Percentiles rank a stretch among this genome's conserved stretches.
Conservation (phyloP, 2,888 invertebrate species). For the Drosophila melanosoma region DNA sequence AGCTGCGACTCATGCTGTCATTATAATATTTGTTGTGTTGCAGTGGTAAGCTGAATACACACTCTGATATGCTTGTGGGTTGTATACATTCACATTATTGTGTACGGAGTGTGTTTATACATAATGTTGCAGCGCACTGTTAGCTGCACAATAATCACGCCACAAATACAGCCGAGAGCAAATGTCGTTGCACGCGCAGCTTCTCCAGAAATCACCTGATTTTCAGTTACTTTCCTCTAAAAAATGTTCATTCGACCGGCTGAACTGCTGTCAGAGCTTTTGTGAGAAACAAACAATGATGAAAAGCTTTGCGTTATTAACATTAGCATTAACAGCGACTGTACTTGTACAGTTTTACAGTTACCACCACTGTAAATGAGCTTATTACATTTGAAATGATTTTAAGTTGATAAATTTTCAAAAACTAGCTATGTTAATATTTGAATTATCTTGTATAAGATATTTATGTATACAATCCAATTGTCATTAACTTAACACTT, state of each 20-base stretch:
- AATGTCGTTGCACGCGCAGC: constrained; percentile 53
- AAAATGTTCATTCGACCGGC: constrained; percentile 22
- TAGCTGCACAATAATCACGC: constrained; percentile 47
- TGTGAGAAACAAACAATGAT: constrained; percentile 18
- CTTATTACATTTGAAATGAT: not conserved
- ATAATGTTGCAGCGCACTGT: constrained; percentile 33
- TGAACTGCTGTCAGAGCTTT: constrained; percentile 27
- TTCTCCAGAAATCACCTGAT: constrained; percentile 82
- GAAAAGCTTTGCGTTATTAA: constrained; percentile 41
- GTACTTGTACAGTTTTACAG: constrained; percentile 1
- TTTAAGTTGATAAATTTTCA: not conserved
- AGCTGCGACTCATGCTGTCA: constrained; percentile 37
- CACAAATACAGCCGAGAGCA: constrained; percentile 45
- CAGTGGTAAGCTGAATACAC: constrained; percentile 43
- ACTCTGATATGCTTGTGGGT: not conserved
- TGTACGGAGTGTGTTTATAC: constrained; percentile 12
- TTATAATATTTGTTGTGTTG: constrained; percentile 52
- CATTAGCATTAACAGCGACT: constrained; percentile 30
- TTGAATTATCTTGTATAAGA: not conserved
- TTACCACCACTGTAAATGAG: constrained; percentile 20
- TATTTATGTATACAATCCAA: not conserved
- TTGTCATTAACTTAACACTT: not conserved
- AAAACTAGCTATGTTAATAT: not conserved
- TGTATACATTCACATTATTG: constrained; percentile 2
- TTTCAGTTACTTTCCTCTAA: constrained; percentile 70